A percentile compares a stretch with the other conserved stretches of the same genome.
Evolutionary conservation across 1,140 invertebrate species (phyloP).

Genomic region (Drosophila varians): DNA sequence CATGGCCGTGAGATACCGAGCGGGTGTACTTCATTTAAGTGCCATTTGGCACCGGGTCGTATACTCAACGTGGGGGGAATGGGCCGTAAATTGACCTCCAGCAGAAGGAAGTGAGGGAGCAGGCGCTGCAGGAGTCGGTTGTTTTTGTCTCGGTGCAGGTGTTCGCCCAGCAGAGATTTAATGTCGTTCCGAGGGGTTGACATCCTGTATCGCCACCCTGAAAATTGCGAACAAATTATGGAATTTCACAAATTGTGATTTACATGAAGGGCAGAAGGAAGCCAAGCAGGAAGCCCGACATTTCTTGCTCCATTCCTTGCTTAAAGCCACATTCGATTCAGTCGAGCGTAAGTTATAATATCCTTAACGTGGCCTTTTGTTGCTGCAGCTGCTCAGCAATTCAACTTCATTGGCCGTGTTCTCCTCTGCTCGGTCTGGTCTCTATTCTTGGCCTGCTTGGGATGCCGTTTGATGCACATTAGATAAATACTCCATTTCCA

Average conservation of each 20-base stretch:
- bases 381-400: constrained; percentile 11
- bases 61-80: constrained; percentile 18
- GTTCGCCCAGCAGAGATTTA: constrained; percentile 27
- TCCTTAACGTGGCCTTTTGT: constrained; percentile 28
- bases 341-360: constrained; percentile 20
- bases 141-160: constrained; percentile 26
- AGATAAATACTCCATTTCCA: constrained; percentile 66
- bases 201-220: neutral
- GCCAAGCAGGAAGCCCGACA: constrained; percentile 24
- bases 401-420: constrained; percentile 20
- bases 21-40: constrained; percentile 62
- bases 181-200: constrained; percentile 33
- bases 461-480: constrained; percentile 60
- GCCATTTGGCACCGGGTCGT: constrained; percentile 41
- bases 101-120: constrained; percentile 7
- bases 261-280: constrained; percentile 9
- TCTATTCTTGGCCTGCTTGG: constrained; percentile 29
- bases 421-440: constrained; percentile 15
- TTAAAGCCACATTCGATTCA: constrained; percentile 22
- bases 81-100: constrained; percentile 44
- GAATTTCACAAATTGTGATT: constrained; percentile 44
- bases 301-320: constrained; percentile 9
- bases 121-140: neutral
- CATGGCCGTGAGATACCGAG: neutral
- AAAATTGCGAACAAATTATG: constrained; percentile 51